Percentiles rank a stretch among this genome's conserved stretches.
These are phyloP conservation scores for Papilio gigon DNA, from an alignment of 2,888 invertebrate species.

Conservation along the genomic window DNA sequence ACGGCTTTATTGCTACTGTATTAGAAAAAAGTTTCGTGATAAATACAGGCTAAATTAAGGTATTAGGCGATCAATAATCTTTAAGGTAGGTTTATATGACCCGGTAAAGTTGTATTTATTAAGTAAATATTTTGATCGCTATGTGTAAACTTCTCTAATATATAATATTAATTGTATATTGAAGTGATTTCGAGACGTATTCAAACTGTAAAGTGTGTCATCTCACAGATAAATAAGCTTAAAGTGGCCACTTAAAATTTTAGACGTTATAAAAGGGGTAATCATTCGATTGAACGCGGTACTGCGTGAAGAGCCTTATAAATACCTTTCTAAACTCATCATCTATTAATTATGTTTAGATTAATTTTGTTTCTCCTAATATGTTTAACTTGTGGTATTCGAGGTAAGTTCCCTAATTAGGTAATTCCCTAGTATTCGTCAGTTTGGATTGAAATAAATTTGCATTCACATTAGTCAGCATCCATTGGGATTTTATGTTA, in stretches of 20 bases:
- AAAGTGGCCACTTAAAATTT: slow-evolving; percentile 37
- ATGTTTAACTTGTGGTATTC: slow-evolving; percentile 14
- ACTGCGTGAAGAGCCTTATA: slow-evolving; percentile 16
- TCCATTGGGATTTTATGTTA: too few species aligned
- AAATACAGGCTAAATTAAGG: too few species aligned
- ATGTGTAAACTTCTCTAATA: slow-evolving; percentile 18
- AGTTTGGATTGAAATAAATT: too few species aligned
- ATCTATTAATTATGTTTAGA: slow-evolving; percentile 21
- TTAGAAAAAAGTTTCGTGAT: too few species aligned
- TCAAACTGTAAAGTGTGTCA: slow-evolving; percentile 28
- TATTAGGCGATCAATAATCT: too few species aligned
- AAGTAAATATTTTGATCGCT: slow-evolving; percentile 16
- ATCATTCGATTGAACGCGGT: background rate
- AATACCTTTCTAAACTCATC: slow-evolving; percentile 17
- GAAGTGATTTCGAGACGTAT: slow-evolving; percentile 37
- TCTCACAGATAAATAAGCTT: slow-evolving; percentile 33
- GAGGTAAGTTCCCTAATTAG: slow-evolving; percentile 12
- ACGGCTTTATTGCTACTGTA: too few species aligned
- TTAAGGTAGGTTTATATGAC: too few species aligned
- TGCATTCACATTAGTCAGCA: too few species aligned
- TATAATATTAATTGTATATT: slow-evolving; percentile 30
- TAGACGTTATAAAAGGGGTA: slow-evolving; percentile 37
- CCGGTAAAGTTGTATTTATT: slow-evolving; percentile 13
- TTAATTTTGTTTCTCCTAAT: slow-evolving; percentile 11
- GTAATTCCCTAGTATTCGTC: background rate